Base-by-base conservation (phyloP, 2,113 vertebrate genomes). In the Lota lota region DNA sequence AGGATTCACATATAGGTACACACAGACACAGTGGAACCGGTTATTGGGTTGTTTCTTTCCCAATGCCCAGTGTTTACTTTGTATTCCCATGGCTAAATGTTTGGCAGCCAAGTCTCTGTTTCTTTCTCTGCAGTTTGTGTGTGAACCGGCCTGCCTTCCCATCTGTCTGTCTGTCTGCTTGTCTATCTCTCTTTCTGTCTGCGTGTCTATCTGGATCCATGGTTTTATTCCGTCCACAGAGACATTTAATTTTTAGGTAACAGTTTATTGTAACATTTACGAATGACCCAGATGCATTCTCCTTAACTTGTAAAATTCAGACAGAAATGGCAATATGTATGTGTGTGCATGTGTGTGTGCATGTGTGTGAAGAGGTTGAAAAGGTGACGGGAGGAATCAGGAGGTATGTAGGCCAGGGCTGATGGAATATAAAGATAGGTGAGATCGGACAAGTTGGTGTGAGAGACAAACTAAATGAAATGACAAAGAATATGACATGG, bases 211-310 rank as follows among this genome's bases (percentile, higher is more conserved):
- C 40, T 47, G 8, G 10, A 5, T 47, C 40, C 40, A 8, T 47
- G n/a, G n/a, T 59, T 21, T 61, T 61, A 78, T 57, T 79, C 70
- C 75, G 72, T 66, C 47, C 54, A 74, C 70, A 67, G 79, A 82
- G 84, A 88, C 82, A 33, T 33, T 33, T 4, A 33, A 6, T 33
- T 33, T 33, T 33, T 6, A 33, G 81, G 81, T 50, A 28, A 51
- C 57, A 79, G 68, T 80, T 79, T 14, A 47, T 71, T 79, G 77
- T 71, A 76, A 84, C 74, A 78, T 54, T 69, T 71, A 80, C 78
- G 68, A 73, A 74, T 78, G 83, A 88, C 85, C 87, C 85, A 83
- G 70, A 83, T 86, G 72, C 75, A 68, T 80, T 64, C 63, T 74
- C 77, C 63, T 73, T 40, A 77, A 79, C 77, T 64, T 73, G 76